phyloP scores from a whole-genome alignment of 2,797 vertebrate genomes.

The Tiaroga cobitis region DNA sequence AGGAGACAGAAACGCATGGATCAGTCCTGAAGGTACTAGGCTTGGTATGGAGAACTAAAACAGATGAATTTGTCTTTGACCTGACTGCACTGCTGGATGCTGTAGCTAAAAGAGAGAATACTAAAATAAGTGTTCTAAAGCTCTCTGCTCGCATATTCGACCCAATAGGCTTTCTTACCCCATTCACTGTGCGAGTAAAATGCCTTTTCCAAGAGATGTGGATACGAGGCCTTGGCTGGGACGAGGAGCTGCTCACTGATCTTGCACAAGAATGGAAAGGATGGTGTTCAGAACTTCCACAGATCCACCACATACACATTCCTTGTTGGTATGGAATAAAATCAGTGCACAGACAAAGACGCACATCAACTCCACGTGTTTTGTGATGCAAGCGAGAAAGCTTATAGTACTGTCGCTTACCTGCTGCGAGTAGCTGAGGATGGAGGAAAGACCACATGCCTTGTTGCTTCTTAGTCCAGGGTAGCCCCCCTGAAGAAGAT shows the following conservation, averaged over 20 bases:
- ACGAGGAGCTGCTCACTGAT: background rate
- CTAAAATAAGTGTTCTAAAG: too few relatives aligned
- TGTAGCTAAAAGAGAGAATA: too few relatives aligned
- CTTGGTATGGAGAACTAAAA: too few relatives aligned
- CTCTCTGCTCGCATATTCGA: too few relatives aligned
- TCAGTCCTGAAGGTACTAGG: too few relatives aligned
- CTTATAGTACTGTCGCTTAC: background rate
- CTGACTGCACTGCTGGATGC: too few relatives aligned
- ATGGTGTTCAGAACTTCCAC: background rate
- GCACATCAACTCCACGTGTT: slow-evolving; percentile 4
- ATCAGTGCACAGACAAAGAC: background rate
- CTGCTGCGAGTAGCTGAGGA: background rate
- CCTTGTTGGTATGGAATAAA: background rate
- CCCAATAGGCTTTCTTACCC: too few relatives aligned
- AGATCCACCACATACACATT: background rate
- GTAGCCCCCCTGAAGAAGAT: background rate
- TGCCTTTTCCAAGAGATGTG: too few relatives aligned
- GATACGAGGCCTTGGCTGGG: too few relatives aligned
- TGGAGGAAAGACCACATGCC: background rate
- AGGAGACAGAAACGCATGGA: too few relatives aligned
- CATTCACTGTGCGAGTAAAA: too few relatives aligned
- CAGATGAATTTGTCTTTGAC: too few relatives aligned
- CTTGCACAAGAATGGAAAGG: background rate
- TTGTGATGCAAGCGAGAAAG: slow-evolving; percentile 25
- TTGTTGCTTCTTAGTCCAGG: background rate